Conservation (phyloP, 1,140 invertebrate genomes). For the Bombus waltoni region DNA sequence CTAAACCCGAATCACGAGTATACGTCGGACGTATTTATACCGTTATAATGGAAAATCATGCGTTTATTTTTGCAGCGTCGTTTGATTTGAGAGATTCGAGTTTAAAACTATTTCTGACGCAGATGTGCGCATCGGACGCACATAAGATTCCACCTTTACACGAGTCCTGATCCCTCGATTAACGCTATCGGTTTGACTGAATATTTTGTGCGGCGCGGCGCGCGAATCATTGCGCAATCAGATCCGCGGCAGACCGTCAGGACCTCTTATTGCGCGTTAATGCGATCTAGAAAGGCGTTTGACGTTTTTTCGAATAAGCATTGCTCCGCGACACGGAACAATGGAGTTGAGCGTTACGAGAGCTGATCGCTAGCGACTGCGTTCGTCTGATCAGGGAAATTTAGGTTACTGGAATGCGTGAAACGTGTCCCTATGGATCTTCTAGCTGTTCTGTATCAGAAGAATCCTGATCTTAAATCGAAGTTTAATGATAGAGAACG, state of each 20-base stretch:
- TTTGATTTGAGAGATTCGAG: no score
- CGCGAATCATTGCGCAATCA: not conserved
- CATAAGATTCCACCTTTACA: no score
- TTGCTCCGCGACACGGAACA: conserved; percentile 5
- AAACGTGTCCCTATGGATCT: no score
- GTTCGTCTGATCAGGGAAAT: not conserved
- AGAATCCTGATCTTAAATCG: not conserved
- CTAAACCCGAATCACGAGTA: no score
- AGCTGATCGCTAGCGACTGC: not conserved
- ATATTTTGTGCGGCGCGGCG: not conserved
- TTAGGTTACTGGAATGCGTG: not conserved
- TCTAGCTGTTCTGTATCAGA: not conserved
- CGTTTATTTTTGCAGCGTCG: no score
- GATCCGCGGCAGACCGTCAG: no score
- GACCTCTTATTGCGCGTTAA: not conserved
- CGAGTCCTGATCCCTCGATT: not conserved
- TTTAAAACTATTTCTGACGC: no score
- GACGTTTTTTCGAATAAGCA: conserved; percentile 11
- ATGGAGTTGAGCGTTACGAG: conserved; percentile 2
- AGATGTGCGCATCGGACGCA: no score
- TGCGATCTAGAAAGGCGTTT: conserved; percentile 9
- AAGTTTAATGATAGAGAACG: no score
- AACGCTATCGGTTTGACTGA: not conserved
- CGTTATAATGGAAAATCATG: no score
- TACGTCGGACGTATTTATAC: no score